Evolutionary conservation across 2,113 vertebrate genomes (phyloP), one percentile per base, ranked within the genome.

Genomic region (Pseudorhombus dupliciocellatus): DNA sequence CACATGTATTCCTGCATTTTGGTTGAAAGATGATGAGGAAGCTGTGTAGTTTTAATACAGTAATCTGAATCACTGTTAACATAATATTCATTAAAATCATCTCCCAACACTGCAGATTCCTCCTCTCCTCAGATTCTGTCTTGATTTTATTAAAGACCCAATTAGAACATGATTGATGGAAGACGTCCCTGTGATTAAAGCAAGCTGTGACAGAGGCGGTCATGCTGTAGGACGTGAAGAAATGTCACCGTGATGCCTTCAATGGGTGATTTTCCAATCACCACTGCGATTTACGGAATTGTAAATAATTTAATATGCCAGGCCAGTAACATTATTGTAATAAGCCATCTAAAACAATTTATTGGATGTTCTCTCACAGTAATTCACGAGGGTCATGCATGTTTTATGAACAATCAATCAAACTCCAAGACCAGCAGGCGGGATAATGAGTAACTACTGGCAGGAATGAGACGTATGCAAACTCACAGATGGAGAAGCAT

Each of bases 291-390:
- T 93, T 90, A 91, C 82, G 87, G 82, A 86, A 89, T 86, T 77
- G 79, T 79, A 84, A 86, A 92, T 90, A 86, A 89, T 92, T 92
- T 87, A 90, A 90, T 90, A 89, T 90, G 87, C 89, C 80, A 71
- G 83, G 80, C 87, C 81, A 79, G 88, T 90, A 87, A 87, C 88
- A 66, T 67, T 91, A 86, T 90, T 92, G 87, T 93, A 93, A 93
- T 93, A 92, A 93, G 92, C 89, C 90, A 93, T 93, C 90, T 89
- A 88, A 92, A 93, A 92, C 90, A 91, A 92, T 94, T 92, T 92
- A 93, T 91, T 91, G 85, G 89, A 89, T 91, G 90, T 92, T 91
- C 88, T 87, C 73, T 66, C 78, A 80, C 87, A 83, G 90, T 93
- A 92, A 92, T 88, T 93, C 92, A 92, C 75, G 70, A 88, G 83